These are phyloP conservation scores for Rhabdornis inornatus DNA, from an alignment of 2,113 vertebrate genomes.

Conservation along the genomic window DNA sequence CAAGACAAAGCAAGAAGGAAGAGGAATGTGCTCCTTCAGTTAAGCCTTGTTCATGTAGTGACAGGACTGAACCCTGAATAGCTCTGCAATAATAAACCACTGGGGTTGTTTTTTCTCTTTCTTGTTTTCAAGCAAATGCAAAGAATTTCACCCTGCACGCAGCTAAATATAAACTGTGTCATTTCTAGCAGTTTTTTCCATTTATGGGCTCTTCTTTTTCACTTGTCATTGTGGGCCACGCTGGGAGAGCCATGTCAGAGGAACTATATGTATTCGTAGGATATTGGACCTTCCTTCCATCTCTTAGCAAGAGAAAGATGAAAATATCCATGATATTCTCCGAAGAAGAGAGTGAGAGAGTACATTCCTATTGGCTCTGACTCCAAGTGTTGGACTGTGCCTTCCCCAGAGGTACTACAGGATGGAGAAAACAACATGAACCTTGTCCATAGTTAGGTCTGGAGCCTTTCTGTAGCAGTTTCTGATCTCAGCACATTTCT, in stretches of 20 bases:
- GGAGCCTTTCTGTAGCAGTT: neutral
- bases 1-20: neutral
- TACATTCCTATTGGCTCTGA: neutral
- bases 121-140: neutral
- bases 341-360: neutral
- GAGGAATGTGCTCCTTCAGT: neutral
- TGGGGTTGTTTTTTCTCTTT: neutral
- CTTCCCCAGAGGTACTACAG: neutral
- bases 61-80: neutral
- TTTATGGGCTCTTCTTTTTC: neutral
- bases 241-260: neutral
- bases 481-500: neutral
- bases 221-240: rapidly evolving
- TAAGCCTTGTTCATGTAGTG: neutral
- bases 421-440: neutral
- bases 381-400: neutral
- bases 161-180: neutral
- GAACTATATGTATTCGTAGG: neutral
- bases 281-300: neutral
- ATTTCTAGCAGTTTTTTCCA: neutral
- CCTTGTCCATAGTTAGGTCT: neutral
- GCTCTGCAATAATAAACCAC: neutral
- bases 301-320: neutral
- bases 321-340: neutral
- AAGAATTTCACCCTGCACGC: neutral